Evolutionary conservation across 1,140 invertebrate genomes (phyloP).

Genomic region (Gryllus bimaculatus): DNA sequence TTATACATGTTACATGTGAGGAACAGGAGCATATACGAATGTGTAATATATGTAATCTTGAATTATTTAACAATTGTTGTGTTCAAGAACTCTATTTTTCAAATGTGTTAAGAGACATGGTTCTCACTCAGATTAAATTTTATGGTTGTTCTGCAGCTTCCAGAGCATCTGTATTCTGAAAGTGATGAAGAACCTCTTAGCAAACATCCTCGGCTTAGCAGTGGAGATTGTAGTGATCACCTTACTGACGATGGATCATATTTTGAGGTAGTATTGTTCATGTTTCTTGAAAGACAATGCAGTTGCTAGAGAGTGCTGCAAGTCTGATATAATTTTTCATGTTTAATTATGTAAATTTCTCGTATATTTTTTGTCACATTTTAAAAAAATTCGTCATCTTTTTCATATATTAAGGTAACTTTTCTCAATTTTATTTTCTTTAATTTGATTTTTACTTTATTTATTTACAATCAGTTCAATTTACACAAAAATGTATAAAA

Average conservation of each 20-base stretch:
- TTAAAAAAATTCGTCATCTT: not conserved
- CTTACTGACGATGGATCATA: conserved; percentile 38
- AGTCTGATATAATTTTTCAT: not conserved
- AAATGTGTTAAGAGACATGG: no score
- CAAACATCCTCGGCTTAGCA: conserved; percentile 51
- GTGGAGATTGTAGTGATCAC: conserved; percentile 28
- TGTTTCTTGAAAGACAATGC: not conserved
- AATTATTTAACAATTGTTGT: no score
- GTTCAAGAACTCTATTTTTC: no score
- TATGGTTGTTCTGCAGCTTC: not conserved
- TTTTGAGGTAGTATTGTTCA: conserved; percentile 34
- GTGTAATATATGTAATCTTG: no score
- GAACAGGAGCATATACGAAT: no score
- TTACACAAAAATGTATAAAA: no score
- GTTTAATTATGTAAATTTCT: not conserved
- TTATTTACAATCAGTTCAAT: no score
- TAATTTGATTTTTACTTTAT: no score
- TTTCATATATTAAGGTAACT: no score
- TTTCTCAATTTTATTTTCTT: no score
- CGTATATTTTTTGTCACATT: not conserved
- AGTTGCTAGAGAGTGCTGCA: not conserved
- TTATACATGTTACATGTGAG: no score
- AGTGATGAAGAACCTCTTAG: conserved; percentile 59
- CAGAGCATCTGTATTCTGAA: conserved; percentile 32
- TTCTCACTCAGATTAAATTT: no score